A percentile compares a stretch with the other conserved stretches of the same genome.
Conservation (phyloP, 2,888 invertebrate species). For the Prosopocoilus inquinatus region DNA sequence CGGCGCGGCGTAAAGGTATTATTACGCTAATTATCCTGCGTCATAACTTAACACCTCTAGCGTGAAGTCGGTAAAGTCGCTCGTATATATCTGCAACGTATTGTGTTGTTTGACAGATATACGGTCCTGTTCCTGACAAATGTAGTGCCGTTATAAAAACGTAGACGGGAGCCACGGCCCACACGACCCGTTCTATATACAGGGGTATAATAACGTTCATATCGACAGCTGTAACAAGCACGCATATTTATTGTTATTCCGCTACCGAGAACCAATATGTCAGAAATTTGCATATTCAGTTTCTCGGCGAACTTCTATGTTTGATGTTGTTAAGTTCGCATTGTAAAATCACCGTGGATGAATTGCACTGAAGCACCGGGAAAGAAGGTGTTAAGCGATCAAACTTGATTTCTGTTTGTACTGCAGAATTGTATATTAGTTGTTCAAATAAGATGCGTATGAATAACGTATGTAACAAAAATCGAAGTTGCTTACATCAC, state of each 20-base stretch:
- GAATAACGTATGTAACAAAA: background rate
- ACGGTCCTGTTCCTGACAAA: conserved; percentile 45
- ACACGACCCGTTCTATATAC: conserved; percentile 37
- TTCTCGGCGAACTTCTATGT: conserved; percentile 19
- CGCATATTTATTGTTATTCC: conserved; percentile 38
- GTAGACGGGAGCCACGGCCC: conserved; percentile 41
- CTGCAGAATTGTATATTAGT: conserved; percentile 15
- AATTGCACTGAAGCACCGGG: conserved; percentile 10
- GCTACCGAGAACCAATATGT: conserved; percentile 43
- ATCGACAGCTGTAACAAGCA: conserved; percentile 40
- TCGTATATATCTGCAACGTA: conserved; percentile 40
- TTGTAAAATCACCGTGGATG: conserved; percentile 4
- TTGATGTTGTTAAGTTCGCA: conserved; percentile 5
- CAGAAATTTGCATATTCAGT: conserved; percentile 42
- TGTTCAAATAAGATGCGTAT: conserved; percentile 9
- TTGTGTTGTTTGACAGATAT: conserved; percentile 47
- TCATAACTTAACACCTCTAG: conserved; percentile 49
- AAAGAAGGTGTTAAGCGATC: conserved; percentile 16
- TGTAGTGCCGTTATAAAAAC: conserved; percentile 41
- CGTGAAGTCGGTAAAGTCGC: conserved; percentile 40
- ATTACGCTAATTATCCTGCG: conserved; percentile 47
- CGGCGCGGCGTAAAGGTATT: conserved; percentile 44
- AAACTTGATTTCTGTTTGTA: conserved; percentile 14
- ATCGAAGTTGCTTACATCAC: background rate
- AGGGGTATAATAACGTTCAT: conserved; percentile 40